Evolutionary conservation across 2,113 vertebrate species (phyloP).

Genomic region (Bos taurus): DNA sequence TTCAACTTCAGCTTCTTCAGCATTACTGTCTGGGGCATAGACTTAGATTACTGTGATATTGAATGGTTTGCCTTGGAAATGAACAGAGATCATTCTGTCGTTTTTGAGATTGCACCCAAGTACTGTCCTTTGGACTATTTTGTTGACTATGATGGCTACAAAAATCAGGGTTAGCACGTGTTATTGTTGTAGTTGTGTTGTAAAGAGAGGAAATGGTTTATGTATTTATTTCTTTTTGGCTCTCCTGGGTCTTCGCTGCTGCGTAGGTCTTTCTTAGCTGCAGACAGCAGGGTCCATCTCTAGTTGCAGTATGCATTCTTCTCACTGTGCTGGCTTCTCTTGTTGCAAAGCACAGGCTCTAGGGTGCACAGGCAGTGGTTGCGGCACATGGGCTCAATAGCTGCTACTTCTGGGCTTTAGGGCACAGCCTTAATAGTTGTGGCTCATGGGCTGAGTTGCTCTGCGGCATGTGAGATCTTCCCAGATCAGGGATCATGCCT

Average conservation of each 20-base stretch:
- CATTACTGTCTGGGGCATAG: neutral
- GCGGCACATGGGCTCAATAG: neutral
- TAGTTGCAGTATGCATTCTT: neutral
- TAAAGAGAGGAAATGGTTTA: neutral
- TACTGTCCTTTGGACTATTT: neutral
- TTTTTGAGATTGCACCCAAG: neutral
- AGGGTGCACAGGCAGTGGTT: neutral
- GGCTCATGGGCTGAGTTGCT: neutral
- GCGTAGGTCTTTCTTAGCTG: neutral
- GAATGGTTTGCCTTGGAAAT: neutral
- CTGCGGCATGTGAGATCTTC: neutral
- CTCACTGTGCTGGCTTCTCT: neutral
- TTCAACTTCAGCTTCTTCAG: neutral
- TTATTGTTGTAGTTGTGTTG: neutral
- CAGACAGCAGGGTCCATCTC: neutral
- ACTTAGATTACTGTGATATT: neutral
- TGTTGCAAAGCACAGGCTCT: neutral
- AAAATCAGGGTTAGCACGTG: neutral
- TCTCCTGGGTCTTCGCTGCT: neutral
- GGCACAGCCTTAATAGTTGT: neutral
- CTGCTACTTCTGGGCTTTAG: neutral
- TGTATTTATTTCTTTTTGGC: neutral
- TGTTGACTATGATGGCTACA: neutral
- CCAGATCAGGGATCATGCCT: fast-evolving
- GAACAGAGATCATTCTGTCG: neutral